Evolutionary conservation across 2,113 vertebrate genomes (phyloP).

Genomic region (Cyphomyrus discorhynchus): DNA sequence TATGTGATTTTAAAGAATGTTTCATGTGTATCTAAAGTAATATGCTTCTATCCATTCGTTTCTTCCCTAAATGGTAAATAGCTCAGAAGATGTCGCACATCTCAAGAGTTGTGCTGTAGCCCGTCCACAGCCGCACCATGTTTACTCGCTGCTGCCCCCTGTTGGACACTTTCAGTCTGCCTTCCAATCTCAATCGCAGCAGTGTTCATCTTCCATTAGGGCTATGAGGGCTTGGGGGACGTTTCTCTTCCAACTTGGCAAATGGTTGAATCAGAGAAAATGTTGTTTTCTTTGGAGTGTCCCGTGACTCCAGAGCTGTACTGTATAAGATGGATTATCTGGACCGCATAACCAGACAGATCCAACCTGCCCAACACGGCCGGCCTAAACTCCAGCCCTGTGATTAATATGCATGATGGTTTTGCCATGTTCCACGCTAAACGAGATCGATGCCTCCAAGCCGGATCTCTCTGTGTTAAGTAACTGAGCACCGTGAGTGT

Average conservation of each 20-base stretch:
- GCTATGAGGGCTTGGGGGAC: background rate
- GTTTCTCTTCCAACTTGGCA: background rate
- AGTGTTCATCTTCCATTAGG: background rate
- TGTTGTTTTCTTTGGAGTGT: background rate
- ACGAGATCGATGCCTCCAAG: background rate
- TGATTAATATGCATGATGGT: background rate
- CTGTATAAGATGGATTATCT: background rate
- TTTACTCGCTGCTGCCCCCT: conserved; percentile 12
- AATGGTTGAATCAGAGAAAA: background rate
- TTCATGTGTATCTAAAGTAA: background rate
- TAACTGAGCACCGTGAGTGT: background rate
- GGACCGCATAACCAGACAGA: background rate
- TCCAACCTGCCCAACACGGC: background rate
- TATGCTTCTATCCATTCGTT: background rate
- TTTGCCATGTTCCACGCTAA: background rate
- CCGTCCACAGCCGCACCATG: background rate
- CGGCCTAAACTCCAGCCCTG: background rate
- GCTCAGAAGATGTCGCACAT: background rate
- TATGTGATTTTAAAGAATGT: background rate
- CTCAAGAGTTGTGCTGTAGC: background rate
- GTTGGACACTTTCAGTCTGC: background rate
- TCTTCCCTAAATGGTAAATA: background rate
- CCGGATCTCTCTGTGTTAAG: background rate
- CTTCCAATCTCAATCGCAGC: background rate
- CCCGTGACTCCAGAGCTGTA: background rate